Evolutionary conservation across 1,140 invertebrate species (phyloP).

Genomic region (Drosophila punjabiensis): DNA sequence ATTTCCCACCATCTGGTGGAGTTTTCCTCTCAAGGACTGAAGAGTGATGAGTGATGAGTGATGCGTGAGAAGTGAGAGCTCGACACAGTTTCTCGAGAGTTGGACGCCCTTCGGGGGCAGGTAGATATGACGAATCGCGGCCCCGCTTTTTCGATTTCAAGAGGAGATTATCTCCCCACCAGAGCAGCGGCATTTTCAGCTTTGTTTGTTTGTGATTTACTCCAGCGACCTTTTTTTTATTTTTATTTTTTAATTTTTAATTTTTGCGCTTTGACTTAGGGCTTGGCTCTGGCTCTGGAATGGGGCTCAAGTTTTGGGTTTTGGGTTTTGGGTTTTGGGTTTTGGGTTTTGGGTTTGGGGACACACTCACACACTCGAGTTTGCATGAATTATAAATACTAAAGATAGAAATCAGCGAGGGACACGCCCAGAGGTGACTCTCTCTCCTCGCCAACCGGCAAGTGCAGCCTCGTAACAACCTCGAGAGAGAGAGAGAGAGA

Average conservation of each 20-base stretch:
- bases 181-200: slow-evolving; percentile 55
- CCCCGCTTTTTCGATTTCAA: slow-evolving; percentile 22
- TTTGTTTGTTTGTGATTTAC: slow-evolving; percentile 71
- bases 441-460: slow-evolving; percentile 10
- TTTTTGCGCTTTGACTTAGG: slow-evolving; percentile 24
- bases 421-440: slow-evolving; percentile 34
- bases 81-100: slow-evolving; percentile 36
- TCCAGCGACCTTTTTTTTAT: slow-evolving; percentile 40
- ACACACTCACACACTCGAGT: background rate
- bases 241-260: slow-evolving; percentile 31
- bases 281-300: slow-evolving; percentile 29
- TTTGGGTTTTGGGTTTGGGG: slow-evolving; percentile 14
- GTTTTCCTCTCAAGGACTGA: background rate
- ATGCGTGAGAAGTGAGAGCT: slow-evolving; percentile 14
- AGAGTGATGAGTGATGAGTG: background rate
- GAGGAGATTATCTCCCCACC: slow-evolving; percentile 59
- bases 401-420: slow-evolving; percentile 66
- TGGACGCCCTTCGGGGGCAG: slow-evolving; percentile 16
- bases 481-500: background rate
- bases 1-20: background rate
- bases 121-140: slow-evolving; percentile 44
- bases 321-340: slow-evolving; percentile 9
- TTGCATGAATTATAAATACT: slow-evolving; percentile 74
- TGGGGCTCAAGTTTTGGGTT: slow-evolving; percentile 6
- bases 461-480: slow-evolving; percentile 28